phyloP scores from a whole-genome alignment of 1,140 invertebrate species.

The Ridgeia piscesae region DNA sequence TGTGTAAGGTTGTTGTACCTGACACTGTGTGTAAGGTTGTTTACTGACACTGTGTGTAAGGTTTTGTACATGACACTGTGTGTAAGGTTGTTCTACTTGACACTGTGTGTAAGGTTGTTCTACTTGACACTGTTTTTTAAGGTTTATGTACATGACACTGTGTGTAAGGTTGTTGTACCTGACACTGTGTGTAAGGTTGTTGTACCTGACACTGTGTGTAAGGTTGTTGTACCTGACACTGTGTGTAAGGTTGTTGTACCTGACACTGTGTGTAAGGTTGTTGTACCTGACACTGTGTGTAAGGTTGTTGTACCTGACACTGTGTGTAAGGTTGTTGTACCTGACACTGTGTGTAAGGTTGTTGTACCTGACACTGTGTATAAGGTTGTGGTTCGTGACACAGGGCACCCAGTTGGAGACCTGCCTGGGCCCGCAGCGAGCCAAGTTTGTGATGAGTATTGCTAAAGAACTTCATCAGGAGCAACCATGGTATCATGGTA shows the following conservation, averaged over 20 bases:
- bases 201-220: not conserved
- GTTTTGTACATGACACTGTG: no score
- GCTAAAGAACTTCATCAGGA: slow-evolving; percentile 46
- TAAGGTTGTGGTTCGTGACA: not conserved
- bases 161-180: not conserved
- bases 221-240: not conserved
- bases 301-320: no score
- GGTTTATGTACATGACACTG: no score
- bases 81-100: no score
- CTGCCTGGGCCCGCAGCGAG: slow-evolving; percentile 30
- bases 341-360: not conserved
- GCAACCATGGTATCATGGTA: slow-evolving; percentile 55
- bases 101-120: no score
- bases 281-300: not conserved
- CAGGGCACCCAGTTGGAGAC: slow-evolving; percentile 27
- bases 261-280: not conserved
- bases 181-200: not conserved
- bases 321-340: not conserved
- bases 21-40: no score
- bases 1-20: no score
- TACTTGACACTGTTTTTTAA: no score
- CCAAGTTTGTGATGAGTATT: slow-evolving; percentile 38
- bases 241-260: not conserved
- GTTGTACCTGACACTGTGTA: not conserved
- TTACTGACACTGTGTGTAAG: no score